Percentiles rank a stretch among this genome's conserved stretches.
Conservation (phyloP, 2,888 invertebrate genomes). For the Luperina nickerlii region DNA sequence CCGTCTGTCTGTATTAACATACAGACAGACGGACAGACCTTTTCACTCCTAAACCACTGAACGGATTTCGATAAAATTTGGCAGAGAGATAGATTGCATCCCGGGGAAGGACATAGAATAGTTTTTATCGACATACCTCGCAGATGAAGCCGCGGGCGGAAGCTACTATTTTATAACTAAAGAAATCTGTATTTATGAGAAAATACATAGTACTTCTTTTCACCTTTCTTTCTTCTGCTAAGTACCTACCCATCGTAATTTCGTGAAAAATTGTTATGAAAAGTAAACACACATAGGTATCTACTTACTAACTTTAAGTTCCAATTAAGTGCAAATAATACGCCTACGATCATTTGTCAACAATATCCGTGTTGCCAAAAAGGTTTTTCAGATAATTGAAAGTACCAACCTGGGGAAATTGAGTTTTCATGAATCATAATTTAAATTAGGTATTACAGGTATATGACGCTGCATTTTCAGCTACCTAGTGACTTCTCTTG, state of each 20-base stretch:
- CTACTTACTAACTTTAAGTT: neutral
- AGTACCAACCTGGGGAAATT: conserved; percentile 12
- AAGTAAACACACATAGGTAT: neutral
- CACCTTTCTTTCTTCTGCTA: neutral
- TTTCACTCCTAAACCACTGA: no score
- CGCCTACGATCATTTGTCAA: neutral
- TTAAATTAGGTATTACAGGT: neutral
- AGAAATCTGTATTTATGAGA: neutral
- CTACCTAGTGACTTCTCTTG: neutral
- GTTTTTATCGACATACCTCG: no score
- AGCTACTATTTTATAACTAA: neutral
- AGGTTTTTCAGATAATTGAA: conserved; percentile 32
- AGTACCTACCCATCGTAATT: neutral
- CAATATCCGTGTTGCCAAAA: conserved; percentile 23
- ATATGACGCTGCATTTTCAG: neutral
- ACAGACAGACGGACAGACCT: no score
- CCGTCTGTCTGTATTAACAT: no score
- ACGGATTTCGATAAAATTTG: no score
- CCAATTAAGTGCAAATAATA: conserved; percentile 3
- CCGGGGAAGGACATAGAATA: no score
- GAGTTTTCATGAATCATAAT: conserved; percentile 1
- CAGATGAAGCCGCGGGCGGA: no score
- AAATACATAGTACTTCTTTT: neutral
- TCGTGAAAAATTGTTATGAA: neutral
- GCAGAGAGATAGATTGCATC: no score